Percentiles rank a stretch among this genome's conserved stretches.
Conservation (phyloP, 2,113 vertebrate species). For the Alaudala cheleensis region DNA sequence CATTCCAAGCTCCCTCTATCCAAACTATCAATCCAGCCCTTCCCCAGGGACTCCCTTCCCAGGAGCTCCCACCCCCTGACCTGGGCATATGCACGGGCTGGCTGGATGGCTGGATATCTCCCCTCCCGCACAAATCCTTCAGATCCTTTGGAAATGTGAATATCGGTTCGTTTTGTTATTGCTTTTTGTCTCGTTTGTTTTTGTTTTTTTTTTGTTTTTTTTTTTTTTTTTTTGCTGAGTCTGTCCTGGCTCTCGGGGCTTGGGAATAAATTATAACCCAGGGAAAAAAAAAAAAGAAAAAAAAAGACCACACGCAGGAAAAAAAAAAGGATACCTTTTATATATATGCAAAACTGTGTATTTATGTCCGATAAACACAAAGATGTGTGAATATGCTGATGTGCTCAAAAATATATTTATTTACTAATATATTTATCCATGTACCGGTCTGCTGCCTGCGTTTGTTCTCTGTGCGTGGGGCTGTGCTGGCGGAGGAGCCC, state of each 20-base stretch:
- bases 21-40: neutral
- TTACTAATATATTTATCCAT: conserved; percentile 99
- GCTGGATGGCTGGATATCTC: neutral
- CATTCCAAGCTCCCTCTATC: neutral
- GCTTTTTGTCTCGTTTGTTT: neutral
- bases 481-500: neutral
- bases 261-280: conserved; percentile 33
- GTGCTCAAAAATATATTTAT: conserved; percentile 98
- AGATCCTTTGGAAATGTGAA: conserved; percentile 72
- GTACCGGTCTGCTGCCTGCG: conserved; percentile 77
- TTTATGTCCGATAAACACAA: conserved; percentile 92
- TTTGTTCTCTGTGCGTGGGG: conserved; percentile 71
- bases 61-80: neutral
- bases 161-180: neutral
- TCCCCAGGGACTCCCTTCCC: neutral
- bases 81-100: neutral
- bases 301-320: neutral
- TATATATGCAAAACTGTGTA: conserved; percentile 67
- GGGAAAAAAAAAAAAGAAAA: too few relatives aligned
- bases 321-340: conserved; percentile 17
- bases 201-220: too few relatives aligned
- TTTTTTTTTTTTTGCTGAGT: conserved; percentile 32
- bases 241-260: conserved; percentile 6
- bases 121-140: neutral
- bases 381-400: conserved; percentile 94